These are phyloP conservation scores for Mesopsocus fuscifrons DNA, from an alignment of 2,888 invertebrate genomes.

Conservation along the genomic window DNA sequence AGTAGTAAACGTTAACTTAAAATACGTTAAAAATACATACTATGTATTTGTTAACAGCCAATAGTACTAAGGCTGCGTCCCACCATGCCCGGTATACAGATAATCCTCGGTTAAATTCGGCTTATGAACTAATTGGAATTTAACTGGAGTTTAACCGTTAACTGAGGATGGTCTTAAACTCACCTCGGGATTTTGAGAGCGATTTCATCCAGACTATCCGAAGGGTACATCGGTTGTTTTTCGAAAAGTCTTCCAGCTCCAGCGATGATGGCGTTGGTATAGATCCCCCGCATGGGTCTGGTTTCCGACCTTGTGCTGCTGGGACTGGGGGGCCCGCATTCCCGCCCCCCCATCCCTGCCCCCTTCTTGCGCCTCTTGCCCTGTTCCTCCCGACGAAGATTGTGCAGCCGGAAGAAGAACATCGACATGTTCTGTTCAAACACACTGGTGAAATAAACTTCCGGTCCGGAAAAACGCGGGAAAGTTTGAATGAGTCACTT, in stretches of 20 bases:
- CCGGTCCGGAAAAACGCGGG: too few relatives aligned
- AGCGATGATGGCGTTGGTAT: constrained; percentile 4
- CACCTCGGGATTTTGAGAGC: constrained; percentile 87
- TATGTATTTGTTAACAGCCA: too few relatives aligned
- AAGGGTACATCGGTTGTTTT: constrained; percentile 61
- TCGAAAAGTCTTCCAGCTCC: constrained; percentile 39
- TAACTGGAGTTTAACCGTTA: too few relatives aligned
- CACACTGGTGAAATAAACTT: too few relatives aligned
- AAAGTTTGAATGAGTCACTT: too few relatives aligned
- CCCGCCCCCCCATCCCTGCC: constrained; percentile 21
- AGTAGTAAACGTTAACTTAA: too few relatives aligned
- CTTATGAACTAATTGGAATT: too few relatives aligned
- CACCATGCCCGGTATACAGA: too few relatives aligned
- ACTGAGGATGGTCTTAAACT: too few relatives aligned
- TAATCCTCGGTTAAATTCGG: too few relatives aligned
- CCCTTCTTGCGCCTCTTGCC: constrained; percentile 41
- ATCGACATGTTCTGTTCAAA: constrained; percentile 65
- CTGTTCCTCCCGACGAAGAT: constrained; percentile 70
- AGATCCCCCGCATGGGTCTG: not conserved
- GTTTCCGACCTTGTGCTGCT: constrained; percentile 8
- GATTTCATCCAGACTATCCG: constrained; percentile 81
- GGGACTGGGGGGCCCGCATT: constrained; percentile 9
- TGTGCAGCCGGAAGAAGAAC: constrained; percentile 90
- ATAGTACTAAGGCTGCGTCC: too few relatives aligned
- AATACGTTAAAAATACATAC: too few relatives aligned